These are phyloP conservation scores for Eilema caniola DNA, from an alignment of 2,888 invertebrate species.

Conservation along the genomic window DNA sequence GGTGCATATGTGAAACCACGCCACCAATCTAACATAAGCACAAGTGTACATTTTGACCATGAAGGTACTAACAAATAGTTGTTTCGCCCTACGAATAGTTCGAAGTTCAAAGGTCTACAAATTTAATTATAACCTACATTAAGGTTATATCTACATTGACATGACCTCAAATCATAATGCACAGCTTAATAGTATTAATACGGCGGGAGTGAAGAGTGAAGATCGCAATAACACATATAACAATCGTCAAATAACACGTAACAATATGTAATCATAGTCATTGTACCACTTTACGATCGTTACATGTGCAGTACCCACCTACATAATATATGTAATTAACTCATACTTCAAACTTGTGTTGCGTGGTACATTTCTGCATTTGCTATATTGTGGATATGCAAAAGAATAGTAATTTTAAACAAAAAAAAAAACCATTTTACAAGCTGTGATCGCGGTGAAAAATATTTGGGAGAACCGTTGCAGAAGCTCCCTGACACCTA, in stretches of 20 bases:
- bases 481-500: too few relatives aligned
- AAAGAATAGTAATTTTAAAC: too few relatives aligned
- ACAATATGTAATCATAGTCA: background rate
- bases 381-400: background rate
- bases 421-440: too few relatives aligned
- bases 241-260: background rate
- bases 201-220: background rate
- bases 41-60: background rate
- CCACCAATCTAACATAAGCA: background rate
- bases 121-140: background rate
- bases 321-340: background rate
- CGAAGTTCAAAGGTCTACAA: background rate
- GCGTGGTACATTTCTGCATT: constrained; percentile 7
- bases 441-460: too few relatives aligned
- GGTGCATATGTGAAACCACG: background rate
- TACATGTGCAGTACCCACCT: background rate
- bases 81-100: background rate
- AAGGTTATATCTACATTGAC: constrained; percentile 4
- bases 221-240: background rate
- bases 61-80: background rate
- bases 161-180: constrained; percentile 6
- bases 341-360: constrained; percentile 29
- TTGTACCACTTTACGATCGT: constrained; percentile 27
- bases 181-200: background rate
- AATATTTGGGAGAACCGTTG: too few relatives aligned